phyloP scores from a whole-genome alignment of 2,113 vertebrate species.

The Gallinago paraguaiae region DNA sequence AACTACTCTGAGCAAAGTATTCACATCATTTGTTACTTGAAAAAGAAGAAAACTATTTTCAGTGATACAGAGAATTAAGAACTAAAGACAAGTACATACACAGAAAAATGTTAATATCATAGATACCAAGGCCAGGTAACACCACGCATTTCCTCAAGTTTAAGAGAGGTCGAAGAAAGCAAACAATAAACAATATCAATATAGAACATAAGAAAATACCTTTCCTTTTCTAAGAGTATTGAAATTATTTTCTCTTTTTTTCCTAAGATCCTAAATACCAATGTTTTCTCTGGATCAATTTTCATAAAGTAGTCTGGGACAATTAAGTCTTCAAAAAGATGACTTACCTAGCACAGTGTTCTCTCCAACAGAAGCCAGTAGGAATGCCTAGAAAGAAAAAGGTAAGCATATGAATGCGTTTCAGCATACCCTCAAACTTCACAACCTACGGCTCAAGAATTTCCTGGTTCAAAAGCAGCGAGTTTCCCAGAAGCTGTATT shows the following conservation, averaged over 20 bases:
- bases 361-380: not conserved
- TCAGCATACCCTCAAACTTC: not conserved
- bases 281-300: not conserved
- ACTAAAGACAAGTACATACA: not conserved
- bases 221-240: not conserved
- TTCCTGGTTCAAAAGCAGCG: not conserved
- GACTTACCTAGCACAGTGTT: conserved; percentile 3
- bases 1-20: not conserved
- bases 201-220: rapidly evolving
- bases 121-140: not conserved
- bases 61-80: not conserved
- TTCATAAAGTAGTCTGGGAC: not conserved
- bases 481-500: not conserved
- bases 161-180: not conserved
- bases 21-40: not conserved
- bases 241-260: not conserved
- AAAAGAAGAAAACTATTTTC: not conserved
- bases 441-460: not conserved
- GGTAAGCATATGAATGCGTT: not conserved
- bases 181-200: not conserved
- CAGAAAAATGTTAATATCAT: not conserved
- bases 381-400: conserved; percentile 23
- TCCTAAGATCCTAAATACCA: not conserved
- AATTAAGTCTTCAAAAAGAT: not conserved
- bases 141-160: not conserved